phyloP scores from a whole-genome alignment of 2,113 vertebrate genomes.

The Ptilonorhynchus violaceus region DNA sequence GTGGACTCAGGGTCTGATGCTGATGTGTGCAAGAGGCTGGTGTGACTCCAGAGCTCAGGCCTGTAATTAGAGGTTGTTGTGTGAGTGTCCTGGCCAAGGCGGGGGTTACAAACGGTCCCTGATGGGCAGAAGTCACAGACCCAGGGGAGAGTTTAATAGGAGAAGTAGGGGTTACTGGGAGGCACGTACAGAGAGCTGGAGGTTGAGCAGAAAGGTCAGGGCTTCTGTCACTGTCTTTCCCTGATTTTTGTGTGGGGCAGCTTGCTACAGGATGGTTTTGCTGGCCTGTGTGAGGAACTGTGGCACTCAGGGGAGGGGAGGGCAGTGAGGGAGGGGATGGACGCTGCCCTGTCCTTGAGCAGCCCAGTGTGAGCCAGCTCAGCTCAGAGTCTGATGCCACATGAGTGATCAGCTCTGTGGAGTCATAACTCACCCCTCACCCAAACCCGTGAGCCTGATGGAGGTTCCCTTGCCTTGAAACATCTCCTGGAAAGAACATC shows the following conservation, averaged over 20 bases:
- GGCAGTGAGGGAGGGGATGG: neutral
- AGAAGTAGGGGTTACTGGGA: neutral
- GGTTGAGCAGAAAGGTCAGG: neutral
- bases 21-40: neutral
- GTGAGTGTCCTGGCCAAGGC: neutral
- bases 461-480: neutral
- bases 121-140: neutral
- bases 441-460: neutral
- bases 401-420: neutral
- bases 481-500: neutral
- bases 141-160: neutral
- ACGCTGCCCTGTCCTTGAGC: neutral
- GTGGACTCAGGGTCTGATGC: neutral
- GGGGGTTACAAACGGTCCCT: neutral
- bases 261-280: fast-evolving
- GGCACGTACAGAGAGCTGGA: neutral
- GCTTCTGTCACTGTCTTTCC: neutral
- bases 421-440: neutral
- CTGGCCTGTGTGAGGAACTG: neutral
- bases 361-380: neutral
- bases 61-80: neutral
- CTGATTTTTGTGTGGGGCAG: neutral
- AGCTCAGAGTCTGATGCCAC: neutral
- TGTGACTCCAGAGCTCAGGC: neutral
- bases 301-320: neutral